A percentile compares a stretch with the other conserved stretches of the same genome.
These are phyloP conservation scores for Charadrius vociferus DNA, from an alignment of 2,113 vertebrate species.

Conservation along the genomic window DNA sequence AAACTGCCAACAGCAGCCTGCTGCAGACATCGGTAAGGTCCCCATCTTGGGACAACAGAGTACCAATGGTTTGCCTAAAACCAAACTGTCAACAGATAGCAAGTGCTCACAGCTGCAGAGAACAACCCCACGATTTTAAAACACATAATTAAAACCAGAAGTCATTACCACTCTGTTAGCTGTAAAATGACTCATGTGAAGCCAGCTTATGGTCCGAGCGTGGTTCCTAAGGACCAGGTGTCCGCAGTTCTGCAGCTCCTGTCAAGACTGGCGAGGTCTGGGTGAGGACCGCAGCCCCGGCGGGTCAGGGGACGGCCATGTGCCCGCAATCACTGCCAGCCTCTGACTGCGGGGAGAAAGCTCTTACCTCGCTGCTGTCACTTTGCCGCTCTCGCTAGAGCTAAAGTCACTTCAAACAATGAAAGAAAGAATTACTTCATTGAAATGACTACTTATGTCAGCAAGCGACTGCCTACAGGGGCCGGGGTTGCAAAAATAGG, in stretches of 20 bases:
- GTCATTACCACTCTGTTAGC: background rate
- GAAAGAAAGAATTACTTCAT: background rate
- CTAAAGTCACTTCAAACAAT: background rate
- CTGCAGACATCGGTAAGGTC: background rate
- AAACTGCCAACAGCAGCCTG: background rate
- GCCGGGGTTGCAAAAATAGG: background rate
- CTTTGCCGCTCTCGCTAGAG: accelerated
- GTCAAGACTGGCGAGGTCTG: background rate
- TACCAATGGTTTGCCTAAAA: background rate
- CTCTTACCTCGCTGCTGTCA: background rate
- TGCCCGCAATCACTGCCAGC: accelerated
- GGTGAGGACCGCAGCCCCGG: accelerated
- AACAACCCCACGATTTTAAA: background rate
- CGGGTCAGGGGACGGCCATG: too few species aligned
- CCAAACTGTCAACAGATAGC: background rate
- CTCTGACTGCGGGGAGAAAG: background rate
- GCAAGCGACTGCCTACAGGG: background rate
- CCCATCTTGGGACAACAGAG: background rate
- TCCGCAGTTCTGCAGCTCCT: background rate
- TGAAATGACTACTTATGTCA: background rate
- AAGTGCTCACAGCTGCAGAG: background rate
- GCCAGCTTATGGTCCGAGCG: background rate
- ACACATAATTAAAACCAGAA: background rate
- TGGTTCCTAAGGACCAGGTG: background rate
- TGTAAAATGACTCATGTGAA: background rate